Evolutionary conservation across 2,797 vertebrate species (phyloP).

Genomic region (Sebastes hubbsi): DNA sequence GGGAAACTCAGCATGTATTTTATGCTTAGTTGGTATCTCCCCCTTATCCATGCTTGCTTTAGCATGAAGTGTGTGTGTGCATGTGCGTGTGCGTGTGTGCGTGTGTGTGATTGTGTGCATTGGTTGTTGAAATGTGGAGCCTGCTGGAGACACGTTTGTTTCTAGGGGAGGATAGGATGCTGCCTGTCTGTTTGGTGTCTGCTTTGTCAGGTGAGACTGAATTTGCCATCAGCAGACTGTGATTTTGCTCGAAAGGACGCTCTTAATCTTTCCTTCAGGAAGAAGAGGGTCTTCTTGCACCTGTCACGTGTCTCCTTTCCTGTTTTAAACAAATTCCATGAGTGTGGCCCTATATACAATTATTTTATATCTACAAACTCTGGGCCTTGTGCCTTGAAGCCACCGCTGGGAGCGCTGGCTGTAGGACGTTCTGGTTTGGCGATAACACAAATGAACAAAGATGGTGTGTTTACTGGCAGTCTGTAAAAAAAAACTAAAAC

Average conservation of each 20-base stretch:
- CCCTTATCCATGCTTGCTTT: slow-evolving; percentile 50
- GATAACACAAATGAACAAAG: not conserved
- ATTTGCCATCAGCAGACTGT: slow-evolving; percentile 19
- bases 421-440: not conserved
- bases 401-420: not conserved
- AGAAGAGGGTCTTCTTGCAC: not conserved
- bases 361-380: not conserved
- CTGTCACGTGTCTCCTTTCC: not conserved
- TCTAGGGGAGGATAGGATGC: slow-evolving; percentile 4
- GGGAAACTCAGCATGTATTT: slow-evolving; percentile 69
- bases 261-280: not conserved
- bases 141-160: slow-evolving; percentile 34
- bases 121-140: slow-evolving; percentile 7
- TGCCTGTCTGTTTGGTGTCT: slow-evolving; percentile 11
- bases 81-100: slow-evolving; percentile 19
- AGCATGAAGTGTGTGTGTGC: slow-evolving; percentile 36
- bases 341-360: not conserved
- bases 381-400: not conserved
- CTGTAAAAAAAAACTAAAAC: not conserved
- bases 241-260: not conserved
- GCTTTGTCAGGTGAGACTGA: slow-evolving; percentile 30
- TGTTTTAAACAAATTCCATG: not conserved
- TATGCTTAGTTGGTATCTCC: slow-evolving; percentile 63
- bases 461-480: not conserved
- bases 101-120: slow-evolving; percentile 13